Conservation (phyloP, 2,113 vertebrate species). For the Onychorhynchus coronatus region DNA sequence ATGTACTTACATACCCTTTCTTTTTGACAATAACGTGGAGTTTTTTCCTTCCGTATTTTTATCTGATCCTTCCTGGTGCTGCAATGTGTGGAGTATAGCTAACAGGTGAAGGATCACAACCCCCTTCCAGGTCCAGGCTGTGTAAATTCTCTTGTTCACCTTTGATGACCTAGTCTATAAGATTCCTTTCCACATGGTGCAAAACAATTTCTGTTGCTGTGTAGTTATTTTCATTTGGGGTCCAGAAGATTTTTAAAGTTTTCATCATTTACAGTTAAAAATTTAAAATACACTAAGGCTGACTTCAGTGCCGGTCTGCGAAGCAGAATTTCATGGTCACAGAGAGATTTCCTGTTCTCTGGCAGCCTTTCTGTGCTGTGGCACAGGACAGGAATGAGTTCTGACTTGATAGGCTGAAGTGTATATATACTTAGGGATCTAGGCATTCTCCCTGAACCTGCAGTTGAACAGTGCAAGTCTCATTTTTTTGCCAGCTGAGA, state of each 20-base stretch:
- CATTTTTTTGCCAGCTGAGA: neutral
- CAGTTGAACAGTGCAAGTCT: neutral
- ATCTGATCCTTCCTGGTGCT: neutral
- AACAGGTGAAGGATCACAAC: neutral
- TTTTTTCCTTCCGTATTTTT: neutral
- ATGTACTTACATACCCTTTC: neutral
- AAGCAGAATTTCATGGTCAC: neutral
- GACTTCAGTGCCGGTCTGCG: neutral
- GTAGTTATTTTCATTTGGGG: neutral
- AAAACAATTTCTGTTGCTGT: neutral
- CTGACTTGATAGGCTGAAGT: neutral
- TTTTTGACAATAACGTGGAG: neutral
- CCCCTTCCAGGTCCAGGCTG: neutral
- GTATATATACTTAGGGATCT: neutral
- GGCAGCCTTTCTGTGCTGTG: neutral
- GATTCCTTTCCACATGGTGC: neutral
- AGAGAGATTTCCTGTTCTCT: neutral
- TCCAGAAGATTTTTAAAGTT: neutral
- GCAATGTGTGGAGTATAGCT: neutral
- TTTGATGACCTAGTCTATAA: neutral
- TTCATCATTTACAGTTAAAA: neutral
- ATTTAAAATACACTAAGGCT: neutral
- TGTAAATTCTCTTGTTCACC: neutral
- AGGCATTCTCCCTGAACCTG: neutral
- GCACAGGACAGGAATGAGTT: neutral